A percentile compares a stretch with the other conserved stretches of the same genome.
Conservation (phyloP, 2,797 vertebrate species). For the Poeciliopsis presidionis region DNA sequence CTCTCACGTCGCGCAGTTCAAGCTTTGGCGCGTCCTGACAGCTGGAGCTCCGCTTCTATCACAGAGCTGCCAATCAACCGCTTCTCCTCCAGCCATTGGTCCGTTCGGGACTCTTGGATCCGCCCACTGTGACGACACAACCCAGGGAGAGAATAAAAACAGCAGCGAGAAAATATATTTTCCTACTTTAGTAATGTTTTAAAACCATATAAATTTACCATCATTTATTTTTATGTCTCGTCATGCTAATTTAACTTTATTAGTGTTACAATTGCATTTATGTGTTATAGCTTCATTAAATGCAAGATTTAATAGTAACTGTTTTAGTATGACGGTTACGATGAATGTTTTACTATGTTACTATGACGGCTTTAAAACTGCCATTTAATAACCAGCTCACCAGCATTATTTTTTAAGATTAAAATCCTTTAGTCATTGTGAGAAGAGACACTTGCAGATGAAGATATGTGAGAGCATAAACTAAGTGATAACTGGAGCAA, state of each 20-base stretch:
- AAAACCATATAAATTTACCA: neutral
- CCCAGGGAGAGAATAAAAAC: neutral
- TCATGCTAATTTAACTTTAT: neutral
- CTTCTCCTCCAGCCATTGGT: slow-evolving; percentile 68
- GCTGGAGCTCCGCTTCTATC: slow-evolving; percentile 53
- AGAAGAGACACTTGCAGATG: neutral
- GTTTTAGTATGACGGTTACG: neutral
- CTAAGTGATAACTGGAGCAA: neutral
- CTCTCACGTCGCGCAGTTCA: slow-evolving; percentile 62
- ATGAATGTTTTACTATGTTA: neutral
- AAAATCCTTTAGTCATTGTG: neutral
- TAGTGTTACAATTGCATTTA: neutral
- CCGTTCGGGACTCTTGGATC: fast-evolving
- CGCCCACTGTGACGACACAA: slow-evolving; percentile 39
- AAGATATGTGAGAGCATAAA: neutral
- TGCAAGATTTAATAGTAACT: neutral
- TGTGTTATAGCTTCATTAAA: neutral
- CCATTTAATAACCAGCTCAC: neutral
- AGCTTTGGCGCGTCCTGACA: slow-evolving; percentile 82
- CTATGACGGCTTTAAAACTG: neutral
- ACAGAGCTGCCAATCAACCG: slow-evolving; percentile 50
- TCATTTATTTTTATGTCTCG: neutral
- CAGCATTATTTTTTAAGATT: neutral
- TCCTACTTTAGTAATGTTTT: neutral
- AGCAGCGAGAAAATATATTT: neutral